A percentile compares a stretch with the other conserved stretches of the same genome.
These are phyloP conservation scores for Drosophila guanche DNA, from an alignment of 1,140 invertebrate genomes.

Conservation along the genomic window DNA sequence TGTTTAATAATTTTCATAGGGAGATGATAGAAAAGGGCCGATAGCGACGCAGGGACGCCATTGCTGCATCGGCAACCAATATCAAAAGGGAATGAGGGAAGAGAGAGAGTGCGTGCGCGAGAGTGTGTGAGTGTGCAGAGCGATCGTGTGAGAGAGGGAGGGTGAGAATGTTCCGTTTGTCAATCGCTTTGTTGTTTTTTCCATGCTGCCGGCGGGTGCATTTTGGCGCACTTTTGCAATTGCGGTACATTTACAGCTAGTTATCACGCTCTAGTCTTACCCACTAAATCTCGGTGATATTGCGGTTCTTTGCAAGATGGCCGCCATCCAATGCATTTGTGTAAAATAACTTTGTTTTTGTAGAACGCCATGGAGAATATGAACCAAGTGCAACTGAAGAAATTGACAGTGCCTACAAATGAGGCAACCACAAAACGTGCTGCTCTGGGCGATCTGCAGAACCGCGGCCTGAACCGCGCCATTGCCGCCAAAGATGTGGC, in stretches of 20 bases:
- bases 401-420: constrained; percentile 64
- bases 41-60: constrained; percentile 44
- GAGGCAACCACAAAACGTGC: constrained; percentile 75
- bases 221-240: constrained; percentile 61
- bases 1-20: neutral
- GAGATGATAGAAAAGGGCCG: constrained; percentile 11
- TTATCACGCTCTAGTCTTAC: constrained; percentile 10
- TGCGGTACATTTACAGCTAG: constrained; percentile 57
- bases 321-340: constrained; percentile 19
- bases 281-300: constrained; percentile 5
- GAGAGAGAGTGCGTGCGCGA: neutral
- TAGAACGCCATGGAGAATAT: constrained; percentile 73
- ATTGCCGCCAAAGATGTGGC: constrained; percentile 61
- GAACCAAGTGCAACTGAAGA: constrained; percentile 71
- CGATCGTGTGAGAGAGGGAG: constrained; percentile 5
- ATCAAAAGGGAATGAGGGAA: neutral
- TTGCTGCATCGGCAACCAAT: constrained; percentile 45
- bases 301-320: constrained; percentile 52
- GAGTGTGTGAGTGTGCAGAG: constrained; percentile 3
- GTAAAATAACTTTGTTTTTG: neutral
- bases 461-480: constrained; percentile 65
- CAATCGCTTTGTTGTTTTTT: constrained; percentile 24
- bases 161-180: constrained; percentile 60
- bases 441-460: constrained; percentile 78
- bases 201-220: constrained; percentile 2